Evolutionary conservation across 2,113 vertebrate genomes (phyloP), one percentile per base, ranked within the genome.

Genomic region (Pelodiscus sinensis): DNA sequence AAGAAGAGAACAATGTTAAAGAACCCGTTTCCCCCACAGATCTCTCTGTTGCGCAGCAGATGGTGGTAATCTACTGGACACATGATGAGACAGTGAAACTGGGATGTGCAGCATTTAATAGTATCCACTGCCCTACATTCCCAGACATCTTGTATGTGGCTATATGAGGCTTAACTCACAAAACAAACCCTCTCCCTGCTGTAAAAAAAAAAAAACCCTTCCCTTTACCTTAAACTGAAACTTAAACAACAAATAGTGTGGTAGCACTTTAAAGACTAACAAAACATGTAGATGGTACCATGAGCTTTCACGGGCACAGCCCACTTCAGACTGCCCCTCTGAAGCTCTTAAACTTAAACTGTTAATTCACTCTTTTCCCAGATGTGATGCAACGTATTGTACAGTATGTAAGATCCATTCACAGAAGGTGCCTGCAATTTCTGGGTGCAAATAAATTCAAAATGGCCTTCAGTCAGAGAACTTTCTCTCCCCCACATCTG

Each of bases 141-240:
- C 79, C 22, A 84, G 65, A 12, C 57, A 35, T 77, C 91, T 94
- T 88, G 18, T 52, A 38, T 60, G 44, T 62, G 92, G 91, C 88
- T 92, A 62, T 73, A 19, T 16, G 68, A 38, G 0, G 0, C 8
- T 29, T 52, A 81, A 79, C 4, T 81, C 82, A 3, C 0, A 51
- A 84, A 78, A 21, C 19, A 50, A 3, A 13, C 14, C 18, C 29
- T 84, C 81, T 51, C 35, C 16, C 52, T 55, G 73, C 18, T 92
- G 56, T 82, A 44, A 44, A 44, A 44, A 44, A 44, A 44, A 44
- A 44, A 44, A 5, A 5, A 5, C 44, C 44, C 44, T 44, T 44
- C 44, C 44, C 44, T 44, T 44, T 44, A 44, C 44, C 6, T 44
- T 44, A 44, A 44, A 44, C 44, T 44, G 44, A 44, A 44, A 44